Percentiles rank a stretch among this genome's conserved stretches.
These are phyloP conservation scores for Tuta absoluta DNA, from an alignment of 2,888 invertebrate species.

Conservation along the genomic window DNA sequence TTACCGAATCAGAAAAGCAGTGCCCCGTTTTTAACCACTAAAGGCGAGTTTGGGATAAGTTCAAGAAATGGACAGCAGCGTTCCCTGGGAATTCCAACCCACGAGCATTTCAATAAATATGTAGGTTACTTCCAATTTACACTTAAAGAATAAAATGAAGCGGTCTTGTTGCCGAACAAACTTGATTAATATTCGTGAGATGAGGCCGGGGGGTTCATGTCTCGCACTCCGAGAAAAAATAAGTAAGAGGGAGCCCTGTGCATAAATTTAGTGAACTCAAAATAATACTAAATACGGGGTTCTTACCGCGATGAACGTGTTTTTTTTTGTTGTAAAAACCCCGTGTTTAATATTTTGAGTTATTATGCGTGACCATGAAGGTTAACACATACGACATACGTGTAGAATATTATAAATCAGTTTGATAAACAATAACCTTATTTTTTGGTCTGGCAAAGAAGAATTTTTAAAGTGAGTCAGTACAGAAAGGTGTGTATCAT, in stretches of 20 bases:
- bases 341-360: no score
- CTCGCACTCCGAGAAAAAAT: background rate
- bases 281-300: background rate
- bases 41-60: no score
- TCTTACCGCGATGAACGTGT: no score
- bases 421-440: no score
- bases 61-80: no score
- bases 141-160: slow-evolving; percentile 50
- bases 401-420: no score
- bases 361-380: no score
- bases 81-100: background rate
- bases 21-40: background rate
- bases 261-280: background rate
- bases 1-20: background rate
- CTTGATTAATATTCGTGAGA: slow-evolving; percentile 61
- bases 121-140: slow-evolving; percentile 33
- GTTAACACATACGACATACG: no score
- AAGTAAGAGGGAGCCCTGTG: background rate
- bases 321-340: no score
- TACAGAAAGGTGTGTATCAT: no score
- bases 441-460: no score
- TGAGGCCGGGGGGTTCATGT: slow-evolving; percentile 44
- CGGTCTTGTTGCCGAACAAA: slow-evolving; percentile 46
- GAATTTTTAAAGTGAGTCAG: no score
- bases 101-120: background rate